These are phyloP conservation scores for Chiroxiphia lanceolata DNA, from an alignment of 2,797 vertebrate species.

Conservation along the genomic window DNA sequence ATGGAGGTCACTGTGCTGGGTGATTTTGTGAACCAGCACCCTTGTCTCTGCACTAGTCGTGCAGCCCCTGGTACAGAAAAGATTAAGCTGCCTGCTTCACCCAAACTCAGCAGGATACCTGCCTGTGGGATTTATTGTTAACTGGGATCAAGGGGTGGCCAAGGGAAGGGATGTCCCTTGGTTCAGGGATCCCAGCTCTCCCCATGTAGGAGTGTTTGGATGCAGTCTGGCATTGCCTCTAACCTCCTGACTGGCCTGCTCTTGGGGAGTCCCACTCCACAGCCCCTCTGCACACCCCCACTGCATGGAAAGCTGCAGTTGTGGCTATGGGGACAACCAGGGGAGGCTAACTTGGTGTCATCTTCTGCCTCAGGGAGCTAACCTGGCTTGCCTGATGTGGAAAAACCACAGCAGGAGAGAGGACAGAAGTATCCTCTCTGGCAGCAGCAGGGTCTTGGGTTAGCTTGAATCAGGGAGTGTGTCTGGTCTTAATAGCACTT, in stretches of 20 bases:
- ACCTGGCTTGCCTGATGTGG: background rate
- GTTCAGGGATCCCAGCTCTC: background rate
- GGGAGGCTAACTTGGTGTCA: background rate
- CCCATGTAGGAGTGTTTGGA: background rate
- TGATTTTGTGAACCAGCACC: background rate
- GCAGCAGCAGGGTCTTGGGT: background rate
- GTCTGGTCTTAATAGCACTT: background rate
- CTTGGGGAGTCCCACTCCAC: fast-evolving
- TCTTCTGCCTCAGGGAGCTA: background rate
- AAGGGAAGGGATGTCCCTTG: background rate
- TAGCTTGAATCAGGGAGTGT: background rate
- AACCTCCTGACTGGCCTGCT: background rate
- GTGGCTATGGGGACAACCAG: background rate
- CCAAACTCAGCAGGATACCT: background rate
- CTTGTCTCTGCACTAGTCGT: background rate
- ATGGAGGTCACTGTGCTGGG: background rate
- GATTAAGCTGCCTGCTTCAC: background rate
- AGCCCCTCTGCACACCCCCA: no score
- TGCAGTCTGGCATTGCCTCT: background rate
- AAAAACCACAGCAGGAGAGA: background rate
- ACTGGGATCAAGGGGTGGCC: background rate
- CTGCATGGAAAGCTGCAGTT: background rate
- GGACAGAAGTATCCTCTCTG: background rate
- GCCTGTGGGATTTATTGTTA: background rate
- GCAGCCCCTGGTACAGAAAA: background rate